Base-by-base conservation (phyloP, 2,888 invertebrate species). In the Hirtodrosophila confusa region DNA sequence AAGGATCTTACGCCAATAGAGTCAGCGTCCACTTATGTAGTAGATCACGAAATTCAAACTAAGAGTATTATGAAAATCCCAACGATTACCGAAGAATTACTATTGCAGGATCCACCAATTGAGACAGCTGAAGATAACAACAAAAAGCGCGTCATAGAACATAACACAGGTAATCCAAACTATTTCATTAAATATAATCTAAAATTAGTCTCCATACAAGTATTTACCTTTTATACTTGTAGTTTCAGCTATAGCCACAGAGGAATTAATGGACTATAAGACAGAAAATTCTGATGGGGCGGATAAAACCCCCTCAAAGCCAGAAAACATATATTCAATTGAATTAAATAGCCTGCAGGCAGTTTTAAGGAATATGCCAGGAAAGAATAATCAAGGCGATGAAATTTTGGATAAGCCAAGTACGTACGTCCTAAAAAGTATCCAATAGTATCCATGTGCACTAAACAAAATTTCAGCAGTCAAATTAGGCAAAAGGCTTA, bases 301-400 rank as follows among this genome's bases (percentile, higher is more conserved):
- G 0, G 27, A 27, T 1, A 7, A 12, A 7, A 39, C 8, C 0
- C 40, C 23, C 40, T 17, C 10, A 23, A 24, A 10, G 17, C 4
- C 37, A 6, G 51, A 33, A 5, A 63, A 39, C 3, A 35, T 40
- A 17, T 29, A 66, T 24, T 37, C 43, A 4, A 47, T 43, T 6
- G 72, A 67, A 29, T 35, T 67, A 4, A 54, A 62, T 17, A 71
- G 72, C 8, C 50, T 71, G 4, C 61, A 71, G 10, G 41, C 55
- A n/a, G 45, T 43, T 31, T 39, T 71, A 1, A 45, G 39, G 12
- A 36, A 17, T 3, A 36, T 54, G 3, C 51, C 60, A 43, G 17
- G 10, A 0, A 58, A 47, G 7, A 12, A 33, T 7, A 27, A 10
- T 48, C 37, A 49, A 8, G 53, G 35, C 7, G 41, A 53, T 9